Evolutionary conservation across 2,113 vertebrate genomes (phyloP).

Genomic region (Beaufortia kweichowensis): DNA sequence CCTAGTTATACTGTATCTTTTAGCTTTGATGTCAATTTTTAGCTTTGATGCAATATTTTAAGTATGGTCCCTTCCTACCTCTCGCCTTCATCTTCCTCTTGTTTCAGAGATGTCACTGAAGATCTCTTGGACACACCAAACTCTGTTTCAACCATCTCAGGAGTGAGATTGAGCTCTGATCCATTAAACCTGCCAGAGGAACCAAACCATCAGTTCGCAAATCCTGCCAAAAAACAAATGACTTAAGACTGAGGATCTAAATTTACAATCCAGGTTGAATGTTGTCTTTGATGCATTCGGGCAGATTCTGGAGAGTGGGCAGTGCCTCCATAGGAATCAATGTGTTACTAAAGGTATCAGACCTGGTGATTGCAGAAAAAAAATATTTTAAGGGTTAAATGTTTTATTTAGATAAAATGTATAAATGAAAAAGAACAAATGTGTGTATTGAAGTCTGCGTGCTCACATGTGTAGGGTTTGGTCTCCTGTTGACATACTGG

Average conservation of each 20-base stretch:
- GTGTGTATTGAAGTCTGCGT: background rate
- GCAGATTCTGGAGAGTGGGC: constrained; percentile 32
- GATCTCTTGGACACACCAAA: constrained; percentile 67
- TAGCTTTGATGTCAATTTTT: too few relatives aligned
- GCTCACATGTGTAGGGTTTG: constrained; percentile 71
- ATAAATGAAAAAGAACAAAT: background rate
- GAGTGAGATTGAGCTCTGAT: constrained; percentile 70
- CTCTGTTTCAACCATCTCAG: constrained; percentile 83
- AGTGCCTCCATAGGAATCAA: constrained; percentile 42
- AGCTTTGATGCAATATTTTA: too few relatives aligned
- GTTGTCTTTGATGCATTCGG: constrained; percentile 33
- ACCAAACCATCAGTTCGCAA: background rate
- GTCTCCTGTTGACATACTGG: constrained; percentile 52
- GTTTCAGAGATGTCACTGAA: background rate
- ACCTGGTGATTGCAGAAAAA: constrained; percentile 17
- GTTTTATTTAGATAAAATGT: background rate
- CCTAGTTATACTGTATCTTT: too few relatives aligned
- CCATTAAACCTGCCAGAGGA: constrained; percentile 58
- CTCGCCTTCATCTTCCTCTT: constrained; percentile 36
- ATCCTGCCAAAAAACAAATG: background rate
- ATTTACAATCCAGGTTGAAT: constrained; percentile 44
- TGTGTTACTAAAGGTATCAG: constrained; percentile 35
- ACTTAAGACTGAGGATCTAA: background rate
- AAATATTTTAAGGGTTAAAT: background rate
- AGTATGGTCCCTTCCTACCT: constrained; percentile 40